These are phyloP conservation scores for Diachasmimorpha longicaudata DNA, from an alignment of 1,140 invertebrate species.

Conservation along the genomic window DNA sequence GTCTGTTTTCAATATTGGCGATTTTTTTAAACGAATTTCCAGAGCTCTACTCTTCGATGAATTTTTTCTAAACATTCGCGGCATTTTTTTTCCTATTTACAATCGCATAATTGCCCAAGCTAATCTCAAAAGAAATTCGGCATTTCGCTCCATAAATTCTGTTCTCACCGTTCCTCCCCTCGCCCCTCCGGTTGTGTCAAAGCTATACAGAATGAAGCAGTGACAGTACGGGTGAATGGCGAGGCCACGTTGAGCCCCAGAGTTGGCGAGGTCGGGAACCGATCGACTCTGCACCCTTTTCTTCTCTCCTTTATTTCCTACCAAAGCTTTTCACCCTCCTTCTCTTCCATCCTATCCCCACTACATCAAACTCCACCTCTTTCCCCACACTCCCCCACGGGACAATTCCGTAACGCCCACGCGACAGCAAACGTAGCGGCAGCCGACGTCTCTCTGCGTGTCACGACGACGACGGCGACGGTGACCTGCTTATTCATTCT, in stretches of 20 bases:
- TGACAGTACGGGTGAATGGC: slow-evolving; percentile 21
- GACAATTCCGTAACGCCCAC: slow-evolving; percentile 28
- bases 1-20: too few species aligned
- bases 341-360: not conserved
- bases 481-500: slow-evolving; percentile 9
- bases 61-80: too few species aligned
- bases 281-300: slow-evolving; percentile 37
- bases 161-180: too few species aligned
- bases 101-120: too few species aligned
- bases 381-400: not conserved
- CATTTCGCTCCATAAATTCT: too few species aligned
- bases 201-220: slow-evolving; percentile 30
- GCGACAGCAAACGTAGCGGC: slow-evolving; percentile 26
- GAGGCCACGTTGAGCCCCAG: slow-evolving; percentile 31
- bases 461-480: slow-evolving; percentile 28
- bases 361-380: not conserved
- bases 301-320: slow-evolving; percentile 16
- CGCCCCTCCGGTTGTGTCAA: not conserved
- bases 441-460: slow-evolving; percentile 21
- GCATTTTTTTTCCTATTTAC: too few species aligned
- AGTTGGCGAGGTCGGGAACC: slow-evolving; percentile 57
- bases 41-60: too few species aligned
- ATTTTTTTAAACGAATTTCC: too few species aligned
- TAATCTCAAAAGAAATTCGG: too few species aligned
- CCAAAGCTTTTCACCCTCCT: not conserved